Base-by-base conservation (phyloP, 2,888 invertebrate genomes). In the Chrysina gloriosa region DNA sequence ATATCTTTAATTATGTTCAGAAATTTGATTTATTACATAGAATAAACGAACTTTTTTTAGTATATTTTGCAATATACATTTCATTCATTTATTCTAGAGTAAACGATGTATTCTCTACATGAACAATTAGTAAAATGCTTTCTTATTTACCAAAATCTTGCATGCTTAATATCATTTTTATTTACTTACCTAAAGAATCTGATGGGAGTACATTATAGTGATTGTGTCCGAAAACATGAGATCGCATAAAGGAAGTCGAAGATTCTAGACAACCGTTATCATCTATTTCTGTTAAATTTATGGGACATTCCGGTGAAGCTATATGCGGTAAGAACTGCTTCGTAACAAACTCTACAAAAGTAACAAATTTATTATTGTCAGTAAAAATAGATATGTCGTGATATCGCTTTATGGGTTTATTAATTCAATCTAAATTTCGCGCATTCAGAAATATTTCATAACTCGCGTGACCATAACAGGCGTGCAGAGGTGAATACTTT, bases 231-330 rank as follows among this genome's bases (percentile, higher is more conserved):
- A 54, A 65, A 6, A 23, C 25, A 23, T 58, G 58, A 14, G 58
- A 19, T 14, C 39, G 7, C 11, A 58, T 50, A 16, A 64, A n/a
- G 2, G 50, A 3, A 2, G 14, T 16, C 7, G 65, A 14, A 7
- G 56, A 16, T 29, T 52, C 54, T 14, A 52, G 21, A 42, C 45
- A 65, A 36, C 9, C 23, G 14, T 9, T 56, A 31, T 65, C 65
- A 14, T 56, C 56, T 29, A 56, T 23, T 36, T 52, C 48, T 11
- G 54, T n/a, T 9, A 54, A 11, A 54, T 21, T 31, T 25, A 54
- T 3, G n/a, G 36, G 3, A 39, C 56, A 65, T 56, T 65, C 65
- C 21, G 52, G 56, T n/a, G 56, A 39, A 7, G 42, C n/a, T 65
- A 34, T 56, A 23, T 54, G 42, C 9, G 56, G 45, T 1, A 54